A percentile compares a stretch with the other conserved stretches of the same genome.
Conservation (phyloP, 2,113 vertebrate species). For the Eolophus roseicapilla region DNA sequence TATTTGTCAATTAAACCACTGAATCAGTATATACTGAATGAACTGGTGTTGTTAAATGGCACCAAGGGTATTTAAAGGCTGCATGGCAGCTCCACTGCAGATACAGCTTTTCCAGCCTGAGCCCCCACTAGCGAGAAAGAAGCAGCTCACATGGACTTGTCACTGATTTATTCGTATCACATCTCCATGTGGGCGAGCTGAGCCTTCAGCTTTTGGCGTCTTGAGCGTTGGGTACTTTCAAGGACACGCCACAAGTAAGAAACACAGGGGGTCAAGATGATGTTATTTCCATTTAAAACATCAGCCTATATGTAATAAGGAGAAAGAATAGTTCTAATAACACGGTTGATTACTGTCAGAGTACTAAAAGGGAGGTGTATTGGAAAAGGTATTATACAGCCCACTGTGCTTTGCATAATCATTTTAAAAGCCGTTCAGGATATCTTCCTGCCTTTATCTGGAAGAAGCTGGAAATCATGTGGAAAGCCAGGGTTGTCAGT, state of each 20-base stretch:
- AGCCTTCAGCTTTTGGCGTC: not conserved
- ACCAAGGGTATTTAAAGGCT: not conserved
- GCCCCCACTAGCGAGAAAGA: not conserved
- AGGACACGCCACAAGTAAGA: not conserved
- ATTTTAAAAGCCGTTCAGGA: not conserved
- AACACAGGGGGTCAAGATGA: not conserved
- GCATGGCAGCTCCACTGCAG: not conserved
- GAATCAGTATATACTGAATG: not conserved
- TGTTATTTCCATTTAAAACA: not conserved
- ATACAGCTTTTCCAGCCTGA: not conserved
- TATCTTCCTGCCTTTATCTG: not conserved
- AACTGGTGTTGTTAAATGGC: not conserved
- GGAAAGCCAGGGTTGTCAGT: not conserved
- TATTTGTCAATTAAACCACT: not conserved
- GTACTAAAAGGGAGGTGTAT: not conserved
- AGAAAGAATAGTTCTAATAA: not conserved
- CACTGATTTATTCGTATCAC: slow-evolving; percentile 19
- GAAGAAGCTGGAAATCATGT: not conserved
- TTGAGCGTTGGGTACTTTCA: not conserved
- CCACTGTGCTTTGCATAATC: slow-evolving; percentile 3
- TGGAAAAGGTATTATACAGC: slow-evolving; percentile 17
- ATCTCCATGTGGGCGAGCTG: not conserved
- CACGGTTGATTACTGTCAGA: not conserved
- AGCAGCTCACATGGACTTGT: not conserved
- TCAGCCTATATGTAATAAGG: not conserved